Evolutionary conservation across 2,797 vertebrate genomes (phyloP).

Genomic region (Poecile montanus): DNA sequence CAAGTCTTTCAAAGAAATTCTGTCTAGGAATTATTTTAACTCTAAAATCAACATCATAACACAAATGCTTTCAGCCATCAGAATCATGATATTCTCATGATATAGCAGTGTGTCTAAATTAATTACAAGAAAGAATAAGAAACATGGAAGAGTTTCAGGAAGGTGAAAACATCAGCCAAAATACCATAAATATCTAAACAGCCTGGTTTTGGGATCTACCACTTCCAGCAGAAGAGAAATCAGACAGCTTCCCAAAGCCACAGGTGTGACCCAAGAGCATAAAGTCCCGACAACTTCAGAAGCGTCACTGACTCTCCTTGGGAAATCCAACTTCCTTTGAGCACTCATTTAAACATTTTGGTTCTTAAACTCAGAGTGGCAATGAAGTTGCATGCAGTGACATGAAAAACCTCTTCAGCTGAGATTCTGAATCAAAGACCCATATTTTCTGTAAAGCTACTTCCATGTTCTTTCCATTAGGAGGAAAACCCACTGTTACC

Average conservation of each 20-base stretch:
- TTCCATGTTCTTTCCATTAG: slow-evolving; percentile 63
- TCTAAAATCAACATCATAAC: neutral
- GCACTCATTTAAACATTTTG: slow-evolving; percentile 4
- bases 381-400: slow-evolving; percentile 51
- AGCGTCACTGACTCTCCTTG: slow-evolving; percentile 10
- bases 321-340: slow-evolving; percentile 42
- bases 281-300: slow-evolving; percentile 17
- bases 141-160: slow-evolving; percentile 66
- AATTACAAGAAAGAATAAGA: slow-evolving; percentile 47
- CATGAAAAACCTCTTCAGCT: slow-evolving; percentile 42
- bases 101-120: neutral
- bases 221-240: slow-evolving; percentile 34
- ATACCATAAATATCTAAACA: neutral
- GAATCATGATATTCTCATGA: slow-evolving; percentile 13
- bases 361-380: slow-evolving; percentile 58
- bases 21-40: neutral
- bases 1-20: neutral
- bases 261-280: neutral
- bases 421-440: slow-evolving; percentile 22
- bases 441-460: slow-evolving; percentile 46
- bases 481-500: slow-evolving; percentile 5
- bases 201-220: slow-evolving; percentile 23
- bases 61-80: slow-evolving; percentile 57
- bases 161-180: slow-evolving; percentile 45
- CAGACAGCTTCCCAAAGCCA: slow-evolving; percentile 46